These are phyloP conservation scores for Drosophila hydei DNA, from an alignment of 1,140 invertebrate species.

Conservation along the genomic window DNA sequence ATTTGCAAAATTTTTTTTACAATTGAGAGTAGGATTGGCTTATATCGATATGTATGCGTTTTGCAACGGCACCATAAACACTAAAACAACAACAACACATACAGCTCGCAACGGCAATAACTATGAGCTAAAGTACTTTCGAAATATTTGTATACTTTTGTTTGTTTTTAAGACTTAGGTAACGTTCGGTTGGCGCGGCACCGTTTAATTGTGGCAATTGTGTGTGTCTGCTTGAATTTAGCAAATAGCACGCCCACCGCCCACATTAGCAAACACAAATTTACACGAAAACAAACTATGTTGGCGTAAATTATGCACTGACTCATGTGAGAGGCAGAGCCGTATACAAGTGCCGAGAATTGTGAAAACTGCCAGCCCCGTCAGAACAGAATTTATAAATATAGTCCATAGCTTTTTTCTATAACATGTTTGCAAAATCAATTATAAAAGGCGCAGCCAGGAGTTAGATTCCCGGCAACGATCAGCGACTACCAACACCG, in stretches of 20 bases:
- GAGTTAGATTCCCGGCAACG: too few relatives aligned
- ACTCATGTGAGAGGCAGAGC: conserved; percentile 13
- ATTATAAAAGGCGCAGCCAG: too few relatives aligned
- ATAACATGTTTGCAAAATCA: too few relatives aligned
- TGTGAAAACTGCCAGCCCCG: conserved; percentile 13
- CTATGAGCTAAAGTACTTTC: conserved; percentile 24
- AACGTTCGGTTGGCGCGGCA: conserved; percentile 48
- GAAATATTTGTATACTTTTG: conserved; percentile 17
- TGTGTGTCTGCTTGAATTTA: conserved; percentile 21
- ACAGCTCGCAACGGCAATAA: not conserved
- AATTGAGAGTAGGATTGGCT: conserved; percentile 41
- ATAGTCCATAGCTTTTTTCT: too few relatives aligned
- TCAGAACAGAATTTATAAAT: too few relatives aligned
- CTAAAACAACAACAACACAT: not conserved
- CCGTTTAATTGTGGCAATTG: conserved; percentile 29
- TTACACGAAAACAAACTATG: not conserved
- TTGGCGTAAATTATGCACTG: conserved; percentile 43
- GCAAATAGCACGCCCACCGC: conserved; percentile 32
- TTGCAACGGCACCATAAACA: conserved; percentile 39
- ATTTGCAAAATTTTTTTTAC: conserved; percentile 43
- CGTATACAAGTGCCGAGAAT: conserved; percentile 41
- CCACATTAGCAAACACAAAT: too few relatives aligned
- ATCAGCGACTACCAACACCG: too few relatives aligned
- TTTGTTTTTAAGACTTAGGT: conserved; percentile 56
- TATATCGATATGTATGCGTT: conserved; percentile 43